Percentiles rank a stretch among this genome's conserved stretches.
Conservation (phyloP, 2,797 vertebrate genomes). For the Enteromius paludinosus region DNA sequence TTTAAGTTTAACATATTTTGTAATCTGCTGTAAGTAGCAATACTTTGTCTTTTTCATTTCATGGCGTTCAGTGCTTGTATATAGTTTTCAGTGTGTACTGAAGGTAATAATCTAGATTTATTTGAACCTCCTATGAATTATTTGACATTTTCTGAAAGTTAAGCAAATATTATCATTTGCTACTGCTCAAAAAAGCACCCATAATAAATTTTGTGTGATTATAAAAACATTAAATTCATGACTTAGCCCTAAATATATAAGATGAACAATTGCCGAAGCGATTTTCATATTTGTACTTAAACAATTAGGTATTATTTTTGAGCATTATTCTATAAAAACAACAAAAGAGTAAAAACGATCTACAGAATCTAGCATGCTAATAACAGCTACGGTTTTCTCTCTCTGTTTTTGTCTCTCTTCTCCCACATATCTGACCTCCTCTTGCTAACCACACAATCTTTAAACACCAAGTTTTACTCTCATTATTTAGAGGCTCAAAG, state of each 20-base stretch:
- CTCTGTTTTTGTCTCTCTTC: not conserved
- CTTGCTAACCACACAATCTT: constrained; percentile 64
- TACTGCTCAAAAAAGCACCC: too few relatives aligned
- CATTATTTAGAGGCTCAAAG: constrained; percentile 72
- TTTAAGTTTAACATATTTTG: not conserved
- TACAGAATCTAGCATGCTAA: not conserved
- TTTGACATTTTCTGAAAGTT: not conserved
- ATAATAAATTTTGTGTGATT: not conserved
- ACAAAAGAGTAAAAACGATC: not conserved
- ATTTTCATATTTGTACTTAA: not conserved
- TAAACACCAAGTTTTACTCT: constrained; percentile 73
- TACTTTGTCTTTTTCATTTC: not conserved
- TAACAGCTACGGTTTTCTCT: not conserved
- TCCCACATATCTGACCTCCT: constrained; percentile 68
- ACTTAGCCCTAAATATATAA: not conserved
- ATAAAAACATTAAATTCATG: not conserved
- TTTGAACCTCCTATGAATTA: not conserved
- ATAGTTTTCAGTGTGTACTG: not conserved
- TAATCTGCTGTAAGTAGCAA: not conserved
- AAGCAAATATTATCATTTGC: not conserved
- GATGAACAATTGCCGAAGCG: not conserved
- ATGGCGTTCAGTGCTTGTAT: not conserved
- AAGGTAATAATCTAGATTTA: not conserved
- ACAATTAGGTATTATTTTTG: not conserved
- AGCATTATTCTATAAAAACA: not conserved